Base-by-base conservation (phyloP, 2,888 invertebrate species). In the Ryuthela nishihirai region DNA sequence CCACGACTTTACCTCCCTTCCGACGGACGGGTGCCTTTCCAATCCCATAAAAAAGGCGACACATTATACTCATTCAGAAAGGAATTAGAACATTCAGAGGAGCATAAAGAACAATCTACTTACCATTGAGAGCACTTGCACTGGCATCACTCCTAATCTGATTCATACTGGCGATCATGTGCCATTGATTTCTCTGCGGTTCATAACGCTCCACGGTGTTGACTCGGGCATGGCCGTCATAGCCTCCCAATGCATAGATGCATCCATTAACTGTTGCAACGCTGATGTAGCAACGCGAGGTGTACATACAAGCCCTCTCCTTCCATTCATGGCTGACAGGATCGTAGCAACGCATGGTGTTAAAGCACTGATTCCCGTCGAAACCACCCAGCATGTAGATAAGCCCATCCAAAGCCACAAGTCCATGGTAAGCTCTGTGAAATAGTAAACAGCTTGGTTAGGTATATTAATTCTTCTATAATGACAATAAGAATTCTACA, bases 131-230 rank as follows among this genome's bases (percentile, higher is more conserved):
- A 0, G 82, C 79, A 0, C 84, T 84, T 0, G 87, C 85, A 62
- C 86, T 85, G 2, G 88, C 88, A 68, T 89, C 88, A 0, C 87
- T 88, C 9, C 89, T 77, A 68, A 82, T 82, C 55, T 68, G 64
- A 77, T 43, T 82, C 85, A 70, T 82, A 79, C 70, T 67, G 5
- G 69, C 64, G 1, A 75, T 67, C 29, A 70, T 53, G 15, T 68
- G 67, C 76, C 76, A 77, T 54, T 74, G 75, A 61, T 77, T 76
- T n/a, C 62, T 65, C 2, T 36, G 32, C 4, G 56, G 54, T 41
- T 72, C 68, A 66, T 73, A 76, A 4, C 68, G 59, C 61, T 77
- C 77, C 12, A 69, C 74, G 0, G 72, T 68, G 25, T 66, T 69
- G 55, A 74, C 71, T 12, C 76, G 60, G 20, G 67, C 68, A 40